These are phyloP conservation scores for Pluvialis apricaria DNA, from an alignment of 2,113 vertebrate genomes.

Conservation along the genomic window DNA sequence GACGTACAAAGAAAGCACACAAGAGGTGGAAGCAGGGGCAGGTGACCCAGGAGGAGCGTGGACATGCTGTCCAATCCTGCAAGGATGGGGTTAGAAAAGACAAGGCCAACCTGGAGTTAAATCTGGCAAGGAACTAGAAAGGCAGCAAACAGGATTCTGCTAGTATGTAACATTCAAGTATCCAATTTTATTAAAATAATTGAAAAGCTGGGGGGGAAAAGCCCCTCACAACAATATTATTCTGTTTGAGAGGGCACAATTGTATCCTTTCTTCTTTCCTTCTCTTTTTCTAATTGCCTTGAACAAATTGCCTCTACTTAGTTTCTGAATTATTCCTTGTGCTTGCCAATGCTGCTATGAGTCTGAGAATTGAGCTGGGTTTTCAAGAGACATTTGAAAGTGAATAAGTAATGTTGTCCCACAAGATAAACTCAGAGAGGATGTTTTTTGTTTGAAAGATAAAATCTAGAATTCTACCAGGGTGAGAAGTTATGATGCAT, in stretches of 20 bases:
- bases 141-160: background rate
- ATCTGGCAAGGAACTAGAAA: background rate
- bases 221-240: background rate
- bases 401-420: background rate
- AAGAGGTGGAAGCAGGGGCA: background rate
- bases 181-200: background rate
- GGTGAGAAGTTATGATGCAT: background rate
- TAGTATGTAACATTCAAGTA: background rate
- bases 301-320: background rate
- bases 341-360: background rate
- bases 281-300: background rate
- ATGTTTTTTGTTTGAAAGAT: background rate
- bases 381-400: background rate
- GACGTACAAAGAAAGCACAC: background rate
- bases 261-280: background rate
- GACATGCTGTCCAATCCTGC: background rate
- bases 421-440: background rate
- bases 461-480: background rate
- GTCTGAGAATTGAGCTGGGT: background rate
- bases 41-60: background rate
- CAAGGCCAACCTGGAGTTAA: background rate
- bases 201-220: background rate
- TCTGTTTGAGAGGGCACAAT: background rate
- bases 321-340: background rate
- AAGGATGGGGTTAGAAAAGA: background rate